Conservation (phyloP, 64 coral and sea anemone genomes). For the Porites australiensis region DNA sequence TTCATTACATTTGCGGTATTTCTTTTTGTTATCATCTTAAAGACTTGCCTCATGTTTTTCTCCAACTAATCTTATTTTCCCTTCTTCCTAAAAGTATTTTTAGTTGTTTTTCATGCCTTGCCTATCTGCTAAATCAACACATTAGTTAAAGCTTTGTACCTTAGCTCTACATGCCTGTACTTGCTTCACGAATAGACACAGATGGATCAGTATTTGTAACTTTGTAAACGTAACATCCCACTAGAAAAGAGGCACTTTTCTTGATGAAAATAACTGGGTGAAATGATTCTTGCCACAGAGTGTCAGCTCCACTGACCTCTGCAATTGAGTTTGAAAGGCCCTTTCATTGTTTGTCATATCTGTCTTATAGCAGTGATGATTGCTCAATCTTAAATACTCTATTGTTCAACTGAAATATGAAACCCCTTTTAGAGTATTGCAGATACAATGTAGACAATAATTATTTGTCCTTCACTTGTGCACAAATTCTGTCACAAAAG, state of each 20-base stretch:
- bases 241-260: neutral
- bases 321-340: constrained; percentile 15
- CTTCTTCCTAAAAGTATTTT: neutral
- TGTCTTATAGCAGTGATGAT: neutral
- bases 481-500: constrained; percentile 38
- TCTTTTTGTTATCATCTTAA: neutral
- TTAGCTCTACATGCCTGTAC: neutral
- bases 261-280: neutral
- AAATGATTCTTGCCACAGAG: neutral
- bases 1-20: neutral
- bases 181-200: neutral
- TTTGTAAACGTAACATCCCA: no score
- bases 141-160: neutral
- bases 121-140: constrained; percentile 38
- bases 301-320: neutral
- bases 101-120: neutral
- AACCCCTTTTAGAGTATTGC: neutral
- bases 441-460: no score
- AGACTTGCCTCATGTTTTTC: neutral
- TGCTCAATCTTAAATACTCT: neutral
- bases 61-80: constrained; percentile 37
- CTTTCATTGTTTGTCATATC: neutral
- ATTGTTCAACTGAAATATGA: constrained; percentile 10
- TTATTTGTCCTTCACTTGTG: constrained; percentile 5
- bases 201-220: no score